Evolutionary conservation across 2,113 vertebrate species (phyloP), one percentile per base, ranked within the genome.

Genomic region (Notothenia coriiceps): DNA sequence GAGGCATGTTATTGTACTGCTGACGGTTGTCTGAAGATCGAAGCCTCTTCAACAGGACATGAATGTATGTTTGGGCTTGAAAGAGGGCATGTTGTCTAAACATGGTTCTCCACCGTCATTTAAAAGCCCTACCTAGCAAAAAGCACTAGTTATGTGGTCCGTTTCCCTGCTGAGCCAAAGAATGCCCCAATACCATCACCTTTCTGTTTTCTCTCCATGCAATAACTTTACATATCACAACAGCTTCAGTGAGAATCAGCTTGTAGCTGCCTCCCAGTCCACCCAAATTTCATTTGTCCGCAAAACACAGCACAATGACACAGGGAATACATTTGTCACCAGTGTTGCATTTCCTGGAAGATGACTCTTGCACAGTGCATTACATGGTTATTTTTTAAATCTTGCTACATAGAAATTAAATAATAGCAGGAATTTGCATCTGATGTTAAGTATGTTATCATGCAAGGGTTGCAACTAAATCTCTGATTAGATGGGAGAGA

Each of bases 161-260:
- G 10, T 88, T 84, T 71, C 72, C 87, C 74, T 76, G 83, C 88
- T 91, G 92, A 91, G 92, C 93, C 93, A 94, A 94, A 94, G 91
- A 94, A 90, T 72, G 91, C 91, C 77, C 83, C 76, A 59, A 40
- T 79, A 78, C 79, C 82, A 90, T 89, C 88, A 83, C 52, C 73
- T 78, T 6, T 50, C 61, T 74, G 51, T 91, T 91, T 83, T 86
- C 74, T 82, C 73, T 78, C 72, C 87, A 86, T 84, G 87, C 82
- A 86, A 84, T 86, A 85, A 75, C 63, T 78, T 85, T 85, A 82
- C 79, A 88, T 86, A 60, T 83, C 77, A 57, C 77, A 61, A 84
- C 65, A 46, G 80, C 80, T 89, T 86, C 78, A 79, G 65, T 71
- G 78, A 78, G 77, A 79, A 87, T 87, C 79, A 69, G 65, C 77